A percentile compares a stretch with the other conserved stretches of the same genome.
These are phyloP conservation scores for Neogale vison DNA, from an alignment of 2,113 vertebrate species.

Conservation along the genomic window DNA sequence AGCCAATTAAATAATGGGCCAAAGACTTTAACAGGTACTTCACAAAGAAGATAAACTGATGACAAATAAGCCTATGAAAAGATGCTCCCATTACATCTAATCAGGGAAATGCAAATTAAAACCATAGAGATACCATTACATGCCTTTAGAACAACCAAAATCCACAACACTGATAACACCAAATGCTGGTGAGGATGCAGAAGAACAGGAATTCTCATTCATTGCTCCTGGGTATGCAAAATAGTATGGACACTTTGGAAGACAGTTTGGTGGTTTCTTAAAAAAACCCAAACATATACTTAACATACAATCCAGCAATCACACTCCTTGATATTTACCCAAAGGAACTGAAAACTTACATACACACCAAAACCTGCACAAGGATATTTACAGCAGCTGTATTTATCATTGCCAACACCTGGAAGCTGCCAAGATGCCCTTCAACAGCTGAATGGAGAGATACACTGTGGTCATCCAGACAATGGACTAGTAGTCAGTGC, in stretches of 20 bases:
- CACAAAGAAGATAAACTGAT: not conserved
- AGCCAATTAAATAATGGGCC: not conserved
- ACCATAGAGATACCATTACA: not conserved
- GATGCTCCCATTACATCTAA: not conserved
- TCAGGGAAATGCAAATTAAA: not conserved
- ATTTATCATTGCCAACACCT: not conserved
- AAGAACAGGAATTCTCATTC: not conserved
- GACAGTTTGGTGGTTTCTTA: not conserved
- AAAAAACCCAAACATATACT: not conserved
- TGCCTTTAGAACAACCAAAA: not conserved
- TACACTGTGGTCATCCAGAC: not conserved
- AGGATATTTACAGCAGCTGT: not conserved
- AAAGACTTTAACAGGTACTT: not conserved
- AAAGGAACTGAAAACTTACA: not conserved
- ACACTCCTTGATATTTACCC: not conserved
- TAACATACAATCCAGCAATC: not conserved
- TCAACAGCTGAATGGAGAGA: not conserved
- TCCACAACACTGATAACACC: not conserved
- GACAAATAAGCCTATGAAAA: not conserved
- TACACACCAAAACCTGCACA: not conserved
- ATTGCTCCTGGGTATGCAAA: not conserved
- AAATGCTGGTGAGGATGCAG: not conserved
- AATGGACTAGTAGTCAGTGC: not conserved
- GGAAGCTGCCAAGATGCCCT: not conserved
- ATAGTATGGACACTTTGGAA: not conserved